Evolutionary conservation across 2,888 invertebrate genomes (phyloP).

Genomic region (Geophilus truncorum): DNA sequence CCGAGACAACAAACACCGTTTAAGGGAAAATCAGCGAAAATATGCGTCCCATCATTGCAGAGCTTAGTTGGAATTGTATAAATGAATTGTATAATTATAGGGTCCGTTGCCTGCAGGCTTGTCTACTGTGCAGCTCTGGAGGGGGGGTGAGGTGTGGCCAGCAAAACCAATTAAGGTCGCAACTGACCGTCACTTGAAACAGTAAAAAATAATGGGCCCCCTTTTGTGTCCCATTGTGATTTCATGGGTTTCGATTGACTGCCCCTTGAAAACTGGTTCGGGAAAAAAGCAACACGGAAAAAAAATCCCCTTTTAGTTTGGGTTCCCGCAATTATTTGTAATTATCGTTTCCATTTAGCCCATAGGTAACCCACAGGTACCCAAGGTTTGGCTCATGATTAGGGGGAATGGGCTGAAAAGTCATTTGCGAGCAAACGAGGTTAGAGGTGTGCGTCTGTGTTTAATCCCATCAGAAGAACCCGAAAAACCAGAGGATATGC

Average conservation of each 20-base stretch:
- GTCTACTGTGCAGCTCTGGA: neutral
- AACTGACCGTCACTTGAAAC: conserved; percentile 5
- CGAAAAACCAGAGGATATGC: neutral
- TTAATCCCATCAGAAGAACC: conserved; percentile 14
- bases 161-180: neutral
- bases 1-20: too few species aligned
- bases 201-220: neutral
- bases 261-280: neutral
- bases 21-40: too few species aligned
- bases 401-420: neutral
- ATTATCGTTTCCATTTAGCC: neutral
- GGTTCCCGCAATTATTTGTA: neutral
- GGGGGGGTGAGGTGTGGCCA: neutral
- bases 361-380: neutral
- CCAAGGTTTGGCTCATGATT: neutral
- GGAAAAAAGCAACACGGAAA: neutral
- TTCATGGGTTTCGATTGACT: conserved; percentile 6
- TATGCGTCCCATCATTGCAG: too few species aligned
- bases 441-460: neutral
- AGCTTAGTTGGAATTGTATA: neutral
- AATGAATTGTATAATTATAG: neutral
- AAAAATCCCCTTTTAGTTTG: neutral
- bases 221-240: neutral
- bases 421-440: neutral
- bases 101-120: neutral